Evolutionary conservation across 1,140 invertebrate genomes (phyloP).

Genomic region (Maconellicoccus hirsutus): DNA sequence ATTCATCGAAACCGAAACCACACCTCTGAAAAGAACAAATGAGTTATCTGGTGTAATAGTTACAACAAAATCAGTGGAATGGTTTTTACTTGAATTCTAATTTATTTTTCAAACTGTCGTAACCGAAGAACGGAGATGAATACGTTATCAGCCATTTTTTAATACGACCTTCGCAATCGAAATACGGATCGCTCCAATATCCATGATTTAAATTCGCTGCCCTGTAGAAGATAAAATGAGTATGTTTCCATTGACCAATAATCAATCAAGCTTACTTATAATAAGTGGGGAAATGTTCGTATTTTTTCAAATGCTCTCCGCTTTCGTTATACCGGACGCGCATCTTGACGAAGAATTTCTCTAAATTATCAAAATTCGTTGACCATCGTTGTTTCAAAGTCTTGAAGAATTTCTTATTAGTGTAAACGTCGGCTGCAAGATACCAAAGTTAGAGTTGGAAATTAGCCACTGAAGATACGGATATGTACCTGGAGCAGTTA

Average conservation of each 20-base stretch:
- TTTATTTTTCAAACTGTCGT: slow-evolving; percentile 80
- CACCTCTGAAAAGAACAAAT: slow-evolving; percentile 58
- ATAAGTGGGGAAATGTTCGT: slow-evolving; percentile 79
- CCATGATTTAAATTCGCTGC: slow-evolving; percentile 79
- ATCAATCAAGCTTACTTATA: slow-evolving; percentile 47
- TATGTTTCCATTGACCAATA: slow-evolving; percentile 1
- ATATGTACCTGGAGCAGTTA: slow-evolving; percentile 64
- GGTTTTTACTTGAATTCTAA: slow-evolving; percentile 86
- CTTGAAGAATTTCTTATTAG: slow-evolving; percentile 74
- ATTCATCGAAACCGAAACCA: slow-evolving; percentile 85
- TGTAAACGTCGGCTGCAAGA: slow-evolving; percentile 57
- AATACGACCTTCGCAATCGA: slow-evolving; percentile 82
- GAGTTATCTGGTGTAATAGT: background rate
- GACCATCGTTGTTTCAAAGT: slow-evolving; percentile 84
- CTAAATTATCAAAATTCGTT: slow-evolving; percentile 81
- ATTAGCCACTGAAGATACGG: too few relatives aligned
- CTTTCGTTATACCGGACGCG: slow-evolving; percentile 79
- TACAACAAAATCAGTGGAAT: background rate
- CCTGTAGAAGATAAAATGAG: slow-evolving; percentile 33
- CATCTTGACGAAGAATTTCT: slow-evolving; percentile 87
- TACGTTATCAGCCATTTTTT: slow-evolving; percentile 94
- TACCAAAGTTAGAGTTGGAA: background rate
- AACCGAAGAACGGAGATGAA: slow-evolving; percentile 92
- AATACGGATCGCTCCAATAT: slow-evolving; percentile 86
- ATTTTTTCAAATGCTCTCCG: slow-evolving; percentile 66